Evolutionary conservation across 2,888 invertebrate genomes (phyloP).

Genomic region (Uloborus plumipes): DNA sequence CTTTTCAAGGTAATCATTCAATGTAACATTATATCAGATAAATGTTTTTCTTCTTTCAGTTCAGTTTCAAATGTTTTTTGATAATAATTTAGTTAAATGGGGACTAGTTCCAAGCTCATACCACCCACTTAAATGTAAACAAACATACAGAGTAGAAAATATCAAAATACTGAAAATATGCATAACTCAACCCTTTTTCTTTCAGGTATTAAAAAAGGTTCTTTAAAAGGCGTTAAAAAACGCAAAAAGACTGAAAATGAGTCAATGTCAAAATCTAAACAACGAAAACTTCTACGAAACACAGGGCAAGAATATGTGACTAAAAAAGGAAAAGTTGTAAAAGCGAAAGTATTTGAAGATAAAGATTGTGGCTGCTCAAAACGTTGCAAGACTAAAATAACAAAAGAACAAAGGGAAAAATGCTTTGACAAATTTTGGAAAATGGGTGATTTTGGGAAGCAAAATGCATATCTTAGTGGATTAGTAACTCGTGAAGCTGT

Average conservation of each 20-base stretch:
- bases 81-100: no score
- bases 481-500: conserved; percentile 54
- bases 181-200: conserved; percentile 17
- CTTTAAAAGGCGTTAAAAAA: conserved; percentile 36
- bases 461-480: conserved; percentile 61
- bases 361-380: conserved; percentile 60
- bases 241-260: conserved; percentile 35
- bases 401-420: conserved; percentile 44
- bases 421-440: conserved; percentile 62
- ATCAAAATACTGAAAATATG: conserved; percentile 4
- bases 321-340: conserved; percentile 51
- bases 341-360: conserved; percentile 52
- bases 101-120: no score
- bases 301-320: conserved; percentile 56
- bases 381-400: conserved; percentile 38
- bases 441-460: conserved; percentile 57
- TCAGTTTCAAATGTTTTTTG: no score
- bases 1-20: no score
- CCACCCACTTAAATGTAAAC: no score
- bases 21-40: no score
- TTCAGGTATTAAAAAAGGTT: conserved; percentile 54
- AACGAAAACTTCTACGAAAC: conserved; percentile 41
- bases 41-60: no score
- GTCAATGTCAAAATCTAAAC: conserved; percentile 56
- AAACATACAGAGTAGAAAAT: no score